These are phyloP conservation scores for Progne subis DNA, from an alignment of 2,113 vertebrate species.

Conservation along the genomic window DNA sequence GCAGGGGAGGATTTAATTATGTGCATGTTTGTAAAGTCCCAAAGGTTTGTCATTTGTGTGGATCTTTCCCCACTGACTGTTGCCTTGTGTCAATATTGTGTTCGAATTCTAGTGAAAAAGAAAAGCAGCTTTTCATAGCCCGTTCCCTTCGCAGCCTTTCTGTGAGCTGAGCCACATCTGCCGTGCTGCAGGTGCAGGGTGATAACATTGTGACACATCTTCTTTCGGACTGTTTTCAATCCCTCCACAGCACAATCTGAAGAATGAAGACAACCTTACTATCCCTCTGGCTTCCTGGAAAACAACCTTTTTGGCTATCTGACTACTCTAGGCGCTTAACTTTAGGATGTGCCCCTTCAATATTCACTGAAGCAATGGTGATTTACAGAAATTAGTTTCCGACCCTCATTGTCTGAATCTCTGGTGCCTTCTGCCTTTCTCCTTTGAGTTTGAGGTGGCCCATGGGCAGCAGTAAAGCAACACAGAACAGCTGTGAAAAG, in stretches of 20 bases:
- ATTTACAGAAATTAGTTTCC: background rate
- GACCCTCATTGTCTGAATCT: background rate
- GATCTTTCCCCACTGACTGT: background rate
- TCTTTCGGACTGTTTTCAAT: background rate
- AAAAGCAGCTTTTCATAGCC: background rate
- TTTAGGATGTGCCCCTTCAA: background rate
- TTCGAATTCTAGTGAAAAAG: background rate
- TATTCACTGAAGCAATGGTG: background rate
- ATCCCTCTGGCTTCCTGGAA: background rate
- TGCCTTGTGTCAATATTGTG: background rate
- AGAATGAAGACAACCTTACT: background rate
- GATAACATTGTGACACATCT: background rate
- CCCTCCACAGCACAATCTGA: background rate
- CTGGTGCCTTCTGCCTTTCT: background rate
- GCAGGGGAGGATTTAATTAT: background rate
- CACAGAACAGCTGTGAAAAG: background rate
- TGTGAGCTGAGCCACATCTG: background rate
- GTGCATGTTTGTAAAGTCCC: background rate
- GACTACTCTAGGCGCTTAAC: background rate
- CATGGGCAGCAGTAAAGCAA: background rate
- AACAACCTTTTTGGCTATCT: background rate
- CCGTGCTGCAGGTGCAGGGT: background rate
- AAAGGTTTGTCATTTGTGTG: background rate
- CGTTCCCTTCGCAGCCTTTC: background rate
- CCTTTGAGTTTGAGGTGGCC: background rate